These are phyloP conservation scores for Philereme transversata DNA, from an alignment of 2,888 invertebrate genomes.

Conservation along the genomic window DNA sequence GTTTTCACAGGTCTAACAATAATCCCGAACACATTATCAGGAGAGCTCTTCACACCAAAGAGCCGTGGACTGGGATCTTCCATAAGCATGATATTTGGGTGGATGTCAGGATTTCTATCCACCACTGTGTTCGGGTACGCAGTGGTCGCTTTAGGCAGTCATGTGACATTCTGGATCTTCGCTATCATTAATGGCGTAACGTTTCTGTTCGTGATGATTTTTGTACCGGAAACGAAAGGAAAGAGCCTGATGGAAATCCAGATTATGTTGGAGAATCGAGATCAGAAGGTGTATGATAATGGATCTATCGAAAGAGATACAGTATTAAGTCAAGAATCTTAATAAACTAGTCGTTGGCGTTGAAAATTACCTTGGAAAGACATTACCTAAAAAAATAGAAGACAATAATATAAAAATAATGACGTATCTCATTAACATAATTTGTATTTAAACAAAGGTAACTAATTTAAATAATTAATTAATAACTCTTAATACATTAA, in stretches of 20 bases:
- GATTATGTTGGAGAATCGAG: background rate
- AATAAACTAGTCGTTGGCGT: too few species aligned
- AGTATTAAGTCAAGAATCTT: too few species aligned
- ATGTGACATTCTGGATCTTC: slow-evolving; percentile 27
- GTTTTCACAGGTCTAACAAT: slow-evolving; percentile 1
- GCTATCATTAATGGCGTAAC: slow-evolving; percentile 18
- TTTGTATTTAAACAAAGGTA: too few species aligned
- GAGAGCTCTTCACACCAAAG: slow-evolving; percentile 6
- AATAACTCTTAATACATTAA: too few species aligned
- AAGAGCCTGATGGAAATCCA: slow-evolving; percentile 68
- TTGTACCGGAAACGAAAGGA: slow-evolving; percentile 88
- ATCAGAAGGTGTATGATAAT: too few species aligned
- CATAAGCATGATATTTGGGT: slow-evolving; percentile 2
- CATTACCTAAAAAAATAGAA: too few species aligned
- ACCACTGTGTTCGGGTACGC: slow-evolving; percentile 14
- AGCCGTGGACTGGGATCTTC: slow-evolving; percentile 10
- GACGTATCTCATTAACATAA: too few species aligned
- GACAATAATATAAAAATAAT: too few species aligned
- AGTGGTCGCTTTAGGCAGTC: slow-evolving; percentile 14
- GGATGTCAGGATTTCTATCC: slow-evolving; percentile 17
- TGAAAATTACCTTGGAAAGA: too few species aligned
- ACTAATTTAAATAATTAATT: too few species aligned
- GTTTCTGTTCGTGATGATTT: slow-evolving; percentile 20
- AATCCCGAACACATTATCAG: slow-evolving; percentile 2
- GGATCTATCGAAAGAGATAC: too few species aligned